phyloP scores from a whole-genome alignment of 1,140 invertebrate genomes.

The Formica selysi region DNA sequence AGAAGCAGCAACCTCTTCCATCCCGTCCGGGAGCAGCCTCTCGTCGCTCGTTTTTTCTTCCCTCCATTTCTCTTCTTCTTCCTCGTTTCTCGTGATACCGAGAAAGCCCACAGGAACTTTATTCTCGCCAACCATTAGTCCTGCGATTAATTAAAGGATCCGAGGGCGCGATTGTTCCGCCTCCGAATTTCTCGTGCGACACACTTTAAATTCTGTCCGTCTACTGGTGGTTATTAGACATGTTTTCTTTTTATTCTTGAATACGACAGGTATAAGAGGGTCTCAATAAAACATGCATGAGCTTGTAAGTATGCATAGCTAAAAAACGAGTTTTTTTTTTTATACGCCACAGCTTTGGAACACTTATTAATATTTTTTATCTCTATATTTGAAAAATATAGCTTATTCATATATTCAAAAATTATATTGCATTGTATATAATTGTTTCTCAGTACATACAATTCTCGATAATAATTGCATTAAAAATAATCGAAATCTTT shows the following conservation, averaged over 20 bases:
- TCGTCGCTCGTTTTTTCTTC: constrained; percentile 14
- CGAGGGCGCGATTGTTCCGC: constrained; percentile 58
- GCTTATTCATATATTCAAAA: neutral
- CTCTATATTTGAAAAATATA: neutral
- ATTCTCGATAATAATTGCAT: neutral
- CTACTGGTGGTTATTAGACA: constrained; percentile 31
- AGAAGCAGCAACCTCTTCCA: constrained; percentile 13
- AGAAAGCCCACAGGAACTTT: constrained; percentile 61
- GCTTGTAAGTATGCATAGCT: neutral
- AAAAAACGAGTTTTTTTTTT: constrained; percentile 16
- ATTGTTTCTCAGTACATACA: neutral
- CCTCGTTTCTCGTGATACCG: constrained; percentile 34
- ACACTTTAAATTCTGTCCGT: constrained; percentile 37
- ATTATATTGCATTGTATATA: neutral
- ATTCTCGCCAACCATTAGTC: constrained; percentile 68
- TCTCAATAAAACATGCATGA: neutral
- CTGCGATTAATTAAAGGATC: constrained; percentile 75
- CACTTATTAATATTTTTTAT: neutral
- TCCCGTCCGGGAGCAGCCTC: neutral
- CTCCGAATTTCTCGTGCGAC: constrained; percentile 57
- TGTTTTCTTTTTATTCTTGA: constrained; percentile 6
- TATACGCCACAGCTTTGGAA: neutral
- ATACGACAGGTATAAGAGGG: too few relatives aligned
- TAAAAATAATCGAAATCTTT: neutral
- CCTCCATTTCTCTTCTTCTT: neutral